Evolutionary conservation across 1,140 invertebrate genomes (phyloP), one percentile per base, ranked within the genome.

Genomic region (Formica selysi): DNA sequence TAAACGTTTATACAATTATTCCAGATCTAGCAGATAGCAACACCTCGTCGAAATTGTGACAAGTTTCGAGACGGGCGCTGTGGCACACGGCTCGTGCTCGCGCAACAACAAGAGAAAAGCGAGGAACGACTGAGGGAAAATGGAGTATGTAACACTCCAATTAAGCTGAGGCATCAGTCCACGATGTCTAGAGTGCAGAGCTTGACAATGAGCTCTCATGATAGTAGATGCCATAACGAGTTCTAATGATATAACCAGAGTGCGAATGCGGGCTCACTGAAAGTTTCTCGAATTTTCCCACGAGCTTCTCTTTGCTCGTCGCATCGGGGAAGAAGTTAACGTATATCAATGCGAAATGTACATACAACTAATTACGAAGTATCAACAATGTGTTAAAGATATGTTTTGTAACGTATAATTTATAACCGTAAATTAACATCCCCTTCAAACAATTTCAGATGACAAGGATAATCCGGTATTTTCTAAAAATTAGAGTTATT

Each of bases 151-250:
- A 92, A 92, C 91, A 92, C 91, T 91, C 91, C 90, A 92, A 92
- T 92, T 92, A 92, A 92, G 90, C 91, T 90, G 90, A 92, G 87
- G 89, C 91, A 92, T 92, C 90, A 92, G 89, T 87, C 90, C 87
- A 86, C 85, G 86, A 86, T 90, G 88, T 89, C 89, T 92, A 88
- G 88, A 70, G 83, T 68, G 64, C 81, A 32, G 79, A 79, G 87
- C 76, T 71, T 91, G 86, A 92, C 91, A 92, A 92, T 91, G 90
- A 90, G 87, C 83, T 85, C 87, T 88, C 83, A 71, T 87, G 87
- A 86, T 81, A 88, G 59, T 81, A 86, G 86, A 86, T 88, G 54
- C 79, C 76, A 70, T 91, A 89, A 90, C 80, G 86, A 90, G 88
- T 90, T 87, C 62, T 90, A 90, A 90, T 79, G 76, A 73, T 76